phyloP scores from a whole-genome alignment of 92 coral and sea anemone genomes.

The Galaxea fascicularis region DNA sequence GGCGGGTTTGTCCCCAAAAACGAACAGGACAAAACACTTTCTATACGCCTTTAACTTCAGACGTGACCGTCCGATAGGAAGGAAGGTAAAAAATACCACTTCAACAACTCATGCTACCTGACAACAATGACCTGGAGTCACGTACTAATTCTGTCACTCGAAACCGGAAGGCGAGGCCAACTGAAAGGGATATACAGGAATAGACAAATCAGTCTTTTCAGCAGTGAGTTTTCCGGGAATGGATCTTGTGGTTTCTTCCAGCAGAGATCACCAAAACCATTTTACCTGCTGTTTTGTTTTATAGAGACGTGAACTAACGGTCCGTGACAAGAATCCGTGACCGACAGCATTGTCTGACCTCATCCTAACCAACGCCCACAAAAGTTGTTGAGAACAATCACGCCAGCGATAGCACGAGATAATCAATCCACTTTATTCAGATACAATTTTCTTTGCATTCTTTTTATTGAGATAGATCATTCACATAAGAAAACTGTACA shows the following conservation, averaged over 20 bases:
- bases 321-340: neutral
- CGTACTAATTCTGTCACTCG: slow-evolving; percentile 26
- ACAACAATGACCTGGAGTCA: neutral
- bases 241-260: neutral
- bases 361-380: neutral
- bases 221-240: neutral
- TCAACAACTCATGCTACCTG: neutral
- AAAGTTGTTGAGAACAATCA: neutral
- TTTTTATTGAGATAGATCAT: neutral
- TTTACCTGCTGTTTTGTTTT: too few relatives aligned
- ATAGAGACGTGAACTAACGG: neutral
- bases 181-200: neutral
- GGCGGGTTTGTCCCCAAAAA: neutral
- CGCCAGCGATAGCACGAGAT: too few relatives aligned
- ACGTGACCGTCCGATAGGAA: neutral
- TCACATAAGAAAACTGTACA: neutral
- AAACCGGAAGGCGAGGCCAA: neutral
- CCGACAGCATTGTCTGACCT: neutral
- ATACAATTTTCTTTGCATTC: neutral
- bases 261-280: neutral
- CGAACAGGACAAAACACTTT: neutral
- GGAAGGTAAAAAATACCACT: slow-evolving; percentile 19
- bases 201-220: neutral
- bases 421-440: too few relatives aligned
- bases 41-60: neutral